Evolutionary conservation across 2,113 vertebrate species (phyloP), one percentile per base, ranked within the genome.

Genomic region (Geococcyx californianus): DNA sequence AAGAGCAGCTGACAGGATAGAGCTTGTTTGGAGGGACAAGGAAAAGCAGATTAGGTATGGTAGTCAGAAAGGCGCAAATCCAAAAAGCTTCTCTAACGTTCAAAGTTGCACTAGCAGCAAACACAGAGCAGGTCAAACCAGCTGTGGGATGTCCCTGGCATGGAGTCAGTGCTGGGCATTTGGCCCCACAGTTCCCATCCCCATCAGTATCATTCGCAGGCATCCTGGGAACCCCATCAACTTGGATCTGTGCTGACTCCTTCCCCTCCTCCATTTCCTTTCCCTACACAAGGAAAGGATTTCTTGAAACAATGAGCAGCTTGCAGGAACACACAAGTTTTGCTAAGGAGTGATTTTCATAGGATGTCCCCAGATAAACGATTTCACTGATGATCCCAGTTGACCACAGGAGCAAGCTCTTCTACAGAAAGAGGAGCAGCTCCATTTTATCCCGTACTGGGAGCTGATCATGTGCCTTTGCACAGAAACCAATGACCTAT

Each of bases 251-350:
- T 58, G 78, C 87, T 36, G 75, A 80, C 52, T 83, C 72, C 62
- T 77, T 93, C 79, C 72, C 40, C 45, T 87, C 87, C 84, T 89
- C 82, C 77, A 66, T 16, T 86, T 93, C 87, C 75, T 91, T 56
- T 84, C 56, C 47, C n/a, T 34, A 5, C 44, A 60, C 60, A 70
- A 67, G 38, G 9, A 38, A 91, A 75, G 63, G 54, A 76, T 76
- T 89, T 84, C 88, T 86, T 92, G 85, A 87, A 95, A 88, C 92
- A 92, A 88, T 4, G 42, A 86, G 52, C 56, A 74, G 83, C 85
- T 75, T 69, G 40, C 59, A 72, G 76, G 56, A 96, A 74, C 79
- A 90, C 60, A 20, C 72, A 54, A 92, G 68, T 92, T 92, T 86
- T 90, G 24, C 72, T 49, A 64, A 38, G 58, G 44, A 95, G 15